A percentile compares a stretch with the other conserved stretches of the same genome.
These are phyloP conservation scores for Bolinopsis microptera DNA, from an alignment of 37 sponge, comb jelly and placozoan genomes.

Conservation along the genomic window DNA sequence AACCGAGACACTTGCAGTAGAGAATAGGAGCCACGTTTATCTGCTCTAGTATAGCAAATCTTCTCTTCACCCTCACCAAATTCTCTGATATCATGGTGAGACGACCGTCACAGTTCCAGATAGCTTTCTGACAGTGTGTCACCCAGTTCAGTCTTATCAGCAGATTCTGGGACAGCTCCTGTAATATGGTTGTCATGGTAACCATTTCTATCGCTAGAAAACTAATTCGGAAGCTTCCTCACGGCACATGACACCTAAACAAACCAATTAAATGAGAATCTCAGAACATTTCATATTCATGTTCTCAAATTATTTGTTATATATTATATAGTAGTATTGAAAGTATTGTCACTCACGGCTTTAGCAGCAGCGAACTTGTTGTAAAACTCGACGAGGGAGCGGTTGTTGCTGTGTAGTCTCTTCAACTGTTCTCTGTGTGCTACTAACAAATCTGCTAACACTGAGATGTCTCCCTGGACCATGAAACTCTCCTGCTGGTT, in stretches of 20 bases:
- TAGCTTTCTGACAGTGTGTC: conserved; percentile 26
- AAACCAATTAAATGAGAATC: no score
- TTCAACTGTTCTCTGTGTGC: conserved; percentile 25
- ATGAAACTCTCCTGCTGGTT: conserved; percentile 48
- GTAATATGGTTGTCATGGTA: not conserved
- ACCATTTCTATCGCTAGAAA: not conserved
- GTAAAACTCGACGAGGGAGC: not conserved
- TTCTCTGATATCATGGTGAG: conserved; percentile 33
- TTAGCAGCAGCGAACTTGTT: conserved; percentile 32
- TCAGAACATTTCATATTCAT: no score
- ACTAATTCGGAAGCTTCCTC: not conserved
- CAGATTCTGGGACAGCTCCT: conserved; percentile 50
- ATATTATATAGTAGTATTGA: no score
- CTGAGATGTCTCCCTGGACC: conserved; percentile 34
- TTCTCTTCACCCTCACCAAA: not conserved
- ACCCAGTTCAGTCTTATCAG: conserved; percentile 38
- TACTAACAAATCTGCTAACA: not conserved
- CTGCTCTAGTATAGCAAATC: conserved; percentile 20
- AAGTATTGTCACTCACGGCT: conserved; percentile 3
- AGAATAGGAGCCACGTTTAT: not conserved
- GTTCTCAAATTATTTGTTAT: no score
- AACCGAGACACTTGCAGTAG: conserved; percentile 25
- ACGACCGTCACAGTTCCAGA: conserved; percentile 40
- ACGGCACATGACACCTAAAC: no score
- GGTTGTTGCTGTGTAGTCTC: conserved; percentile 41